These are phyloP conservation scores for Idaea straminata DNA, from an alignment of 2,888 invertebrate genomes.

Conservation along the genomic window DNA sequence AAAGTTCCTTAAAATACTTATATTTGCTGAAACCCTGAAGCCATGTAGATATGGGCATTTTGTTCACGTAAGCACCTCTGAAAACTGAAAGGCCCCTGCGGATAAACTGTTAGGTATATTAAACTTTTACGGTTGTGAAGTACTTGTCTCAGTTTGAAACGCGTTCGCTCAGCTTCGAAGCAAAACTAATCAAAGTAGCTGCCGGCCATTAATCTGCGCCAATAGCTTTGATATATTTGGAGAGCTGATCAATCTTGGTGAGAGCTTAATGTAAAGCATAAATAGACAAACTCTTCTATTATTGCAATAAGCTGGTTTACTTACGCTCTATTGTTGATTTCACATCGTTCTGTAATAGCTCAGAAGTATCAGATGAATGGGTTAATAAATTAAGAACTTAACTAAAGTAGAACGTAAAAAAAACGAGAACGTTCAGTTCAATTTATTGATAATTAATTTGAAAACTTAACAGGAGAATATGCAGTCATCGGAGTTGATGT, in stretches of 20 bases:
- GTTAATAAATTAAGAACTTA: too few relatives aligned
- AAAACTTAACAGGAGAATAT: constrained; percentile 86
- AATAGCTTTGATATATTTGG: constrained; percentile 4
- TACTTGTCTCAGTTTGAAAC: constrained; percentile 12
- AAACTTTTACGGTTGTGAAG: not conserved
- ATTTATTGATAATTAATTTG: not conserved
- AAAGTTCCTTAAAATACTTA: not conserved
- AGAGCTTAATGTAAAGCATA: not conserved
- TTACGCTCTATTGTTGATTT: not conserved
- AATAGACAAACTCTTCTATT: not conserved
- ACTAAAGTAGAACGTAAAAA: too few relatives aligned
- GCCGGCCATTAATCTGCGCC: constrained; percentile 11
- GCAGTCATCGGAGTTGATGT: constrained; percentile 95
- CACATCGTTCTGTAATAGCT: not conserved
- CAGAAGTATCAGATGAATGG: not conserved
- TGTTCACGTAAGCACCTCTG: not conserved
- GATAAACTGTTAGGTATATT: not conserved
- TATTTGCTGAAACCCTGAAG: not conserved
- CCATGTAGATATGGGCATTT: not conserved
- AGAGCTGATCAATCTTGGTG: constrained; percentile 8
- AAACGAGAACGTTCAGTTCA: too few relatives aligned
- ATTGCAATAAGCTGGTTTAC: not conserved
- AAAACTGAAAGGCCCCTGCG: not conserved
- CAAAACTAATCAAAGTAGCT: constrained; percentile 14
- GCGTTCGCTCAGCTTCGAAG: constrained; percentile 17